phyloP scores from a whole-genome alignment of 2,113 vertebrate species.

The Erinaceus europaeus region DNA sequence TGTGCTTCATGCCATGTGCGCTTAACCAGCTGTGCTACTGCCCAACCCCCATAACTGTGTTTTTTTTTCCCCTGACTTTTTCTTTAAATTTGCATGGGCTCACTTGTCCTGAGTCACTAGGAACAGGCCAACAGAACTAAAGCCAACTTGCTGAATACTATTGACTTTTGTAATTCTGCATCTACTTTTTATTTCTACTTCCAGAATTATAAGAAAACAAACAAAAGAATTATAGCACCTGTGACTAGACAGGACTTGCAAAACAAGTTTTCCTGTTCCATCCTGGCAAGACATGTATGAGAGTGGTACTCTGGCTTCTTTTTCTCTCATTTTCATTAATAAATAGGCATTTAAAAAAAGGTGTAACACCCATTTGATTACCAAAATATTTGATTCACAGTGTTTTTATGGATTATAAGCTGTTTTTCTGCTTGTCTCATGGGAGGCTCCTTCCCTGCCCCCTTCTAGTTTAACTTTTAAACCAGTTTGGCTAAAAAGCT shows the following conservation, averaged over 20 bases:
- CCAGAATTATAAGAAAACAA: constrained; percentile 1
- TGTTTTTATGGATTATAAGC: not conserved
- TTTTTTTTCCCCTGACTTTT: not conserved
- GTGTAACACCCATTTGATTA: too few relatives aligned
- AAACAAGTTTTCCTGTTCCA: too few relatives aligned
- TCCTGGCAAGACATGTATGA: too few relatives aligned
- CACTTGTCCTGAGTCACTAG: not conserved
- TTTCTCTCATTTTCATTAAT: too few relatives aligned
- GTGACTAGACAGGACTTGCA: too few relatives aligned
- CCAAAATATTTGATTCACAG: not conserved
- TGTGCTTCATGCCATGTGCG: too few relatives aligned
- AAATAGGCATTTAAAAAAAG: not conserved
- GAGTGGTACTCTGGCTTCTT: too few relatives aligned
- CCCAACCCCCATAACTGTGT: too few relatives aligned
- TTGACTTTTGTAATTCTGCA: not conserved
- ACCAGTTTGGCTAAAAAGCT: not conserved
- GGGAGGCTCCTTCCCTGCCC: not conserved
- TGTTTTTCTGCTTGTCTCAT: not conserved
- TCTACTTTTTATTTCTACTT: not conserved
- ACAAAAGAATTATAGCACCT: too few relatives aligned
- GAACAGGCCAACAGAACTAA: not conserved
- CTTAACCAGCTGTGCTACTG: too few relatives aligned
- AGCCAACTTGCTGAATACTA: not conserved
- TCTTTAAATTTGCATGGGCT: not conserved
- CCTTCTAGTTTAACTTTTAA: not conserved